A percentile compares a stretch with the other conserved stretches of the same genome.
Conservation (phyloP, 2,888 invertebrate genomes). For the Papilio protenor region DNA sequence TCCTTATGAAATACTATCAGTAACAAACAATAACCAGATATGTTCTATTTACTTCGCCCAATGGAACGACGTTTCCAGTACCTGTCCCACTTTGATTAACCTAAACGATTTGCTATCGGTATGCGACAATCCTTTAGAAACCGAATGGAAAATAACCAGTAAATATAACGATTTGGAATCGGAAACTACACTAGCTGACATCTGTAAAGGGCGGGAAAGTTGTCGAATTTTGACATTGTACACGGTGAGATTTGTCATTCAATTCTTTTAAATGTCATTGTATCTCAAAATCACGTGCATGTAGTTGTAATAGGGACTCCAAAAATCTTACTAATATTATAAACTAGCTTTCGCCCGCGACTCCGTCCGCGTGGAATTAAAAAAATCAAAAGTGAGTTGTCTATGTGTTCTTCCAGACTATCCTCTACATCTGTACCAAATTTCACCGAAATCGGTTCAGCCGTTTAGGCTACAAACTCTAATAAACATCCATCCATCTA, state of each 20-base stretch:
- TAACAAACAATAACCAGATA: constrained; percentile 52
- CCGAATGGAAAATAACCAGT: constrained; percentile 57
- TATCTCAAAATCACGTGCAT: too few relatives aligned
- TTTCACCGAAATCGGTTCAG: too few relatives aligned
- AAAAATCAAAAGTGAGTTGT: too few relatives aligned
- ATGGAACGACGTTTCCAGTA: constrained; percentile 45
- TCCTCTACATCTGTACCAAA: too few relatives aligned
- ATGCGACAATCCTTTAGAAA: constrained; percentile 67
- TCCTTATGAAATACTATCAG: constrained; percentile 64
- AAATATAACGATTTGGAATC: constrained; percentile 50
- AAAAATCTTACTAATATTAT: too few relatives aligned
- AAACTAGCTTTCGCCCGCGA: too few relatives aligned
- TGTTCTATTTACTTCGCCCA: constrained; percentile 57
- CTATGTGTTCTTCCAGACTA: too few relatives aligned
- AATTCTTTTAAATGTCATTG: too few relatives aligned
- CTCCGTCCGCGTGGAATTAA: too few relatives aligned
- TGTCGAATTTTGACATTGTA: constrained; percentile 66
- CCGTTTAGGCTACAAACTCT: too few relatives aligned
- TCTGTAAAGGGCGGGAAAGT: constrained; percentile 60
- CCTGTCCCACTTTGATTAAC: constrained; percentile 55
- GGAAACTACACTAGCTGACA: constrained; percentile 50
- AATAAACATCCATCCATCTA: too few relatives aligned
- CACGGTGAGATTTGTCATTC: constrained; percentile 52
- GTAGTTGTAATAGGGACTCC: too few relatives aligned
- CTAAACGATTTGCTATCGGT: constrained; percentile 54